Conservation (phyloP, 2,113 vertebrate species). For the Zapornia atra region DNA sequence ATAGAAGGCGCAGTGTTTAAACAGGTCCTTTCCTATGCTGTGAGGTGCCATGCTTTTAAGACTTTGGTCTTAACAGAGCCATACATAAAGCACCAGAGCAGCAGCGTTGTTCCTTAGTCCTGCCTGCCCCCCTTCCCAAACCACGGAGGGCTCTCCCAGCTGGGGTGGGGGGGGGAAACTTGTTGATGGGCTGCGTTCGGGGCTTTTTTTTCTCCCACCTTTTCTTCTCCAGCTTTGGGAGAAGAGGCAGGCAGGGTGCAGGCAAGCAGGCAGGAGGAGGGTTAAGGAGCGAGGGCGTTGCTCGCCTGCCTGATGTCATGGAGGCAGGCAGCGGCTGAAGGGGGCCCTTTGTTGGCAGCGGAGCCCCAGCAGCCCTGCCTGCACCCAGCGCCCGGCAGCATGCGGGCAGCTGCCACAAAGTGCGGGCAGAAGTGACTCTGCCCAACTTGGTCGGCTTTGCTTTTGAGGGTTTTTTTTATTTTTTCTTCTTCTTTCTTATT, state of each 20-base stretch:
- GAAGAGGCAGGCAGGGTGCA: background rate
- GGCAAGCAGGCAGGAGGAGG: conserved; percentile 47
- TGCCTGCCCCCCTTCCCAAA: background rate
- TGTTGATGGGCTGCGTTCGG: background rate
- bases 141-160: background rate
- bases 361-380: conserved; percentile 77
- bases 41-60: fast-evolving
- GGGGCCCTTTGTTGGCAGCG: conserved; percentile 94
- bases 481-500: fast-evolving
- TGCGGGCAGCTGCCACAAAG: background rate
- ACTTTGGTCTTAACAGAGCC: background rate
- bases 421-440: background rate
- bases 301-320: conserved; percentile 85
- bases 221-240: background rate
- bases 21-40: background rate
- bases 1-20: background rate
- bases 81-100: background rate
- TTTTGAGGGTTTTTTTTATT: background rate
- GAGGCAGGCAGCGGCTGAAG: conserved; percentile 85
- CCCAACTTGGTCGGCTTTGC: background rate
- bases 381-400: conserved; percentile 64
- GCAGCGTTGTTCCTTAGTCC: background rate
- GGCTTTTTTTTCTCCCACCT: background rate
- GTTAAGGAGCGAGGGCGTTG: conserved; percentile 83
- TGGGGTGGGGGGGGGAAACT: background rate